Percentiles rank a stretch among this genome's conserved stretches.
Conservation (phyloP, 1,140 invertebrate species). For the Drosophila obscura region DNA sequence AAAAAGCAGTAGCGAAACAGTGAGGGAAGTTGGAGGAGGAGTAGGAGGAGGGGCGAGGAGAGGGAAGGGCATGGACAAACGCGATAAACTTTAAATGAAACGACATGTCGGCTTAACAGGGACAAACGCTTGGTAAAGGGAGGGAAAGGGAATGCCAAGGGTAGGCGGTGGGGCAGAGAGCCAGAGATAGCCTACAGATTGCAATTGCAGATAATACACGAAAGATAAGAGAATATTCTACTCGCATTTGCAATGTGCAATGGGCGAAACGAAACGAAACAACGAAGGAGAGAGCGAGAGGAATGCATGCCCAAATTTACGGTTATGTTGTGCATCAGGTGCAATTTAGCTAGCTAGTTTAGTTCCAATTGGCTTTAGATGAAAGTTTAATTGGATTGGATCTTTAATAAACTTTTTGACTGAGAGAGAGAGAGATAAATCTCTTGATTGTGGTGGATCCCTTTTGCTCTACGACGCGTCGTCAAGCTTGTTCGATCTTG, state of each 20-base stretch:
- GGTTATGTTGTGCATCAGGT: no score
- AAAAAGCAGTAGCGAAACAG: no score
- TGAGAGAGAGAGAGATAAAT: no score
- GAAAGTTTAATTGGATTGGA: no score
- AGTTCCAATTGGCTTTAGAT: no score
- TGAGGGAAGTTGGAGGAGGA: not conserved
- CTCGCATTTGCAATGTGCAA: constrained; percentile 22
- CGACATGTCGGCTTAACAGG: constrained; percentile 59
- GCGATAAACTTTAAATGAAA: constrained; percentile 67
- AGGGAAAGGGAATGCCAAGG: not conserved
- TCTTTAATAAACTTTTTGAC: no score
- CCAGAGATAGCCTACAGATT: constrained; percentile 39
- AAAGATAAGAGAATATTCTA: constrained; percentile 34
- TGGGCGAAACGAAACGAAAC: not conserved
- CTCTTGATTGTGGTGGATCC: no score
- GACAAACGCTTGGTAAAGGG: constrained; percentile 4
- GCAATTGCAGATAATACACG: constrained; percentile 41
- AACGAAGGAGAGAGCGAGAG: no score
- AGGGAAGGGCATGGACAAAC: constrained; percentile 12
- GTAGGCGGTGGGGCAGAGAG: not conserved
- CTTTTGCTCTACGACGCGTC: no score
- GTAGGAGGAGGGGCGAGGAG: not conserved
- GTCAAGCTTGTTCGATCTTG: no score
- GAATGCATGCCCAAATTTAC: no score
- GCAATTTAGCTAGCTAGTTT: no score